Percentiles rank a stretch among this genome's conserved stretches.
Evolutionary conservation across 2,888 invertebrate species (phyloP).

Genomic region (Leptopilina drosophilae): DNA sequence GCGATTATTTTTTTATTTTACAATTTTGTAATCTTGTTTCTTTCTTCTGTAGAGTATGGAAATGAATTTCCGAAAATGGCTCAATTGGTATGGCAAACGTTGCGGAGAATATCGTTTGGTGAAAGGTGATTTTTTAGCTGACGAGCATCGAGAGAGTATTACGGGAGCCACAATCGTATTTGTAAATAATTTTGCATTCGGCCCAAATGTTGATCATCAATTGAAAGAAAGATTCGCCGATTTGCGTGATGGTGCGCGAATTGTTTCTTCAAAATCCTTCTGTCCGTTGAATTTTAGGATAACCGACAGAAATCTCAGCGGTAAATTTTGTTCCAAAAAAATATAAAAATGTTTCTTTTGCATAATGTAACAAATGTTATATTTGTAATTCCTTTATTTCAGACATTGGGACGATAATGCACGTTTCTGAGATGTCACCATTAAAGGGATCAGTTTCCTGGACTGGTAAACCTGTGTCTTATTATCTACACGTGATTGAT

Average conservation of each 20-base stretch:
- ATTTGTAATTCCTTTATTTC: neutral
- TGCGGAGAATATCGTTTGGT: conserved; percentile 93
- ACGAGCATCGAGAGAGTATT: conserved; percentile 95
- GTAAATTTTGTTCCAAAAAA: conserved; percentile 73
- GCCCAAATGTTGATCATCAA: conserved; percentile 97
- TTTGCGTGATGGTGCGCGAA: conserved; percentile 95
- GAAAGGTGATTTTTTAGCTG: conserved; percentile 96
- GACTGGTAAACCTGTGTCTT: conserved; percentile 99
- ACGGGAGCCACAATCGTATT: conserved; percentile 97
- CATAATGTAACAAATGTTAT: neutral
- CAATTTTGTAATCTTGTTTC: neutral
- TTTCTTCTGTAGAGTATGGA: conserved; percentile 84
- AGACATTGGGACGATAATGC: conserved; percentile 99
- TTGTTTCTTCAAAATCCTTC: conserved; percentile 99
- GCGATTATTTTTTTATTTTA: too few relatives aligned
- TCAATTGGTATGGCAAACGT: conserved; percentile 98
- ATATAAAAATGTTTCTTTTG: neutral
- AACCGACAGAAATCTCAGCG: conserved; percentile 97
- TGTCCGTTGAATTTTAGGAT: conserved; percentile 99
- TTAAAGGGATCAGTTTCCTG: conserved; percentile 97
- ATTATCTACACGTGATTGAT: conserved; percentile 98
- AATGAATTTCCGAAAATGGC: conserved; percentile 93
- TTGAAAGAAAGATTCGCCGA: conserved; percentile 97
- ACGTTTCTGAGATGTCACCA: conserved; percentile 97
- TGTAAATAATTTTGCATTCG: conserved; percentile 99